A percentile compares a stretch with the other conserved stretches of the same genome.
phyloP scores from a whole-genome alignment of 2,888 invertebrate species.

The Eupithecia tripunctaria region DNA sequence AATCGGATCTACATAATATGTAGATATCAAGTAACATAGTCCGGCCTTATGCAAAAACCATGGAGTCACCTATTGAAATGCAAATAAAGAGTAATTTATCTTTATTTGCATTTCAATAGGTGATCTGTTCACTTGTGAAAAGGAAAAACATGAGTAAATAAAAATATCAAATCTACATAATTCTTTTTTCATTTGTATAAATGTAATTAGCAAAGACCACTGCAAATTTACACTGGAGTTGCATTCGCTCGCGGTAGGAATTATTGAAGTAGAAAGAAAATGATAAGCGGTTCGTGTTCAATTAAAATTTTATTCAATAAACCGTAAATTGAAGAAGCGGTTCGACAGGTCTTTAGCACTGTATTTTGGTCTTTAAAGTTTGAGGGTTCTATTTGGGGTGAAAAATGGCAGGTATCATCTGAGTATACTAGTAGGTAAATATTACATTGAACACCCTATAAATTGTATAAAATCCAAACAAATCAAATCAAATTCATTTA shows the following conservation, averaged over 20 bases:
- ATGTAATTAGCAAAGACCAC: neutral
- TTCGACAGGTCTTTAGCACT: neutral
- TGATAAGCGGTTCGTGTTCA: neutral
- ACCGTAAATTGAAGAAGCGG: neutral
- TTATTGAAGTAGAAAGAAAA: conserved; percentile 2
- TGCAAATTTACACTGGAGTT: neutral
- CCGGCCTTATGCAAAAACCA: too few relatives aligned
- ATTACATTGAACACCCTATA: too few relatives aligned
- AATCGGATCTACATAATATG: too few relatives aligned
- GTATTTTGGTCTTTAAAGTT: neutral
- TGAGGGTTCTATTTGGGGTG: neutral
- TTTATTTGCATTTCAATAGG: too few relatives aligned
- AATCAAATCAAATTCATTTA: too few relatives aligned
- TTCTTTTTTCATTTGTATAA: neutral
- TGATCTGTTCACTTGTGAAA: neutral
- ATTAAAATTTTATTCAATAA: conserved; percentile 2
- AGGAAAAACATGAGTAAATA: neutral
- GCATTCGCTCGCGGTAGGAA: neutral
- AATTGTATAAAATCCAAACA: too few relatives aligned
- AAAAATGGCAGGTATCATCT: too few relatives aligned
- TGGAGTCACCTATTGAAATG: neutral
- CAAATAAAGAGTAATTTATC: neutral
- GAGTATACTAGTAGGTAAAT: too few relatives aligned
- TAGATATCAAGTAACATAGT: too few relatives aligned
- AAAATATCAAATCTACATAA: neutral